Base-by-base conservation (phyloP, 2,888 invertebrate species). In the Lapara coniferarum region DNA sequence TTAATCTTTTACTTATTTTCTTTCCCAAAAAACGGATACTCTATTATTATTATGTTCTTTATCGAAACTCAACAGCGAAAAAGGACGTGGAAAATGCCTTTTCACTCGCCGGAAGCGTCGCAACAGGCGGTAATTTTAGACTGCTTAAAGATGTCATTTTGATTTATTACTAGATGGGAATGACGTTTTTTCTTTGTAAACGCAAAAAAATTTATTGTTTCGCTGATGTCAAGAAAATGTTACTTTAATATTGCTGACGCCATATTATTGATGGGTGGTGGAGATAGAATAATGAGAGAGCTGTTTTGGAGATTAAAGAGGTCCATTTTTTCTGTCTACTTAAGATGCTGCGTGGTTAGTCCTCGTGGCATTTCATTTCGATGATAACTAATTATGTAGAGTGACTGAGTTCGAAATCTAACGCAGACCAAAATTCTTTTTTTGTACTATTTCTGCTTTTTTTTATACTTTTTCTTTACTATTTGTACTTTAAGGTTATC, bases 111-210 rank as follows among this genome's bases (percentile, higher is more conserved):
- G 69, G 69, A 67, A 53, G 59, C 46, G 58, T 67, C 59, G 70
- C 59, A 67, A 67, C 63, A 66, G 68, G 66, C 66, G 68, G 66
- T 59, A 67, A 55, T 70, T 67, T 67, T 51, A 67, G 69, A 70
- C 73, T 73, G 70, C 71, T 75, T 70, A 70, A 68, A 74, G 70
- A 74, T 66, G 74, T 73, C 74, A 69, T 74, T 57, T 72, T 78
- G 77, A 77, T 78, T 76, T 74, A 77, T 78, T 73, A 67, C 68
- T 68, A 70, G 67, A 72, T 75, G 63, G 49, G 63, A 63, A 63
- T 63, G 77, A 75, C 71, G 68, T 16, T 53, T 37, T 37, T 30
- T 66, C 53, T 52, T 66, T 66, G 37, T 16, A 30, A 66, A 51
- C 46, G 14, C 25, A 66, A 66, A 53, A 66, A 44, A 66, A 53